phyloP scores from a whole-genome alignment of 2,888 invertebrate species.

The Glaucopsyche alexis region DNA sequence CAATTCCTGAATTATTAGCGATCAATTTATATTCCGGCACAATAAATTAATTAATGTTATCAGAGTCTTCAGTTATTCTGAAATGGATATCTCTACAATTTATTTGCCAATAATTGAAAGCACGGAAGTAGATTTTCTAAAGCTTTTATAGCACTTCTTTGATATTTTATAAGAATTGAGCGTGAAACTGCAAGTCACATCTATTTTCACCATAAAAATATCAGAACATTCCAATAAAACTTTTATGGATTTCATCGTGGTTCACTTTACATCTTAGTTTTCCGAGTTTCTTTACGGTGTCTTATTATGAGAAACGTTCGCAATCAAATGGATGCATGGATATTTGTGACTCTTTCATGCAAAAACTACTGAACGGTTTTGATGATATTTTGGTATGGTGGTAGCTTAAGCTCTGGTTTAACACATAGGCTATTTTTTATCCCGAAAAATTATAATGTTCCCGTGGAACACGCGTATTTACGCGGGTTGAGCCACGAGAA shows the following conservation, averaged over 20 bases:
- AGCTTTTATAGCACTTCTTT: conserved; percentile 11
- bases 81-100: background rate
- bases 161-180: conserved; percentile 6
- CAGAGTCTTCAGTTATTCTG: background rate
- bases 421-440: too few relatives aligned
- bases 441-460: too few relatives aligned
- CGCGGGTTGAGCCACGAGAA: too few relatives aligned
- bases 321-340: background rate
- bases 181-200: conserved; percentile 10
- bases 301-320: background rate
- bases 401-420: too few relatives aligned
- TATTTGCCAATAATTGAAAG: conserved; percentile 2
- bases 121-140: background rate
- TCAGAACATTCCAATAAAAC: conserved; percentile 19
- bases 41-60: too few relatives aligned
- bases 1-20: too few relatives aligned
- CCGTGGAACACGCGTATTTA: too few relatives aligned
- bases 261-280: conserved; percentile 7
- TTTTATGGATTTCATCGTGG: conserved; percentile 12
- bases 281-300: background rate
- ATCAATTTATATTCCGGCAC: too few relatives aligned
- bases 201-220: conserved; percentile 9
- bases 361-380: too few relatives aligned
- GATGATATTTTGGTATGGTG: too few relatives aligned
- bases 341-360: too few relatives aligned